Base-by-base conservation (phyloP, 2,113 vertebrate species). In the Anolis sagrei region DNA sequence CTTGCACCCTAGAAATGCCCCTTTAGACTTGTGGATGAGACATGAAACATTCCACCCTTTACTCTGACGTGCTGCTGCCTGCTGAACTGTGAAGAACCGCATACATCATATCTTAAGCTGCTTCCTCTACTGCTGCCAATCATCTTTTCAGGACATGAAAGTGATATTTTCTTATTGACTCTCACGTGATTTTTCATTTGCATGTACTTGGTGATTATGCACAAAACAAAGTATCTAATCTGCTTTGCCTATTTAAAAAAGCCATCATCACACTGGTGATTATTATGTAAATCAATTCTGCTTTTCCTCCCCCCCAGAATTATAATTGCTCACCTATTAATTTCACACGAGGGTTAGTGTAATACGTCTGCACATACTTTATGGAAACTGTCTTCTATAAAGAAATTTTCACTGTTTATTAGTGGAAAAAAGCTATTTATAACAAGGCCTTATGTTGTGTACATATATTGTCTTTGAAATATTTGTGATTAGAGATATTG, bases 401-500 rank as follows among this genome's bases (percentile, higher is more conserved):
- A 94, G 84, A 86, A 81, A 92, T 89, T 94, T 96, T 95, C 88
- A 95, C 93, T 95, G 92, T 95, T 95, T 93, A 94, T 92, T 95
- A 91, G 93, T 95, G 94, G 95, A 94, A 92, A 91, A 91, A 95
- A 86, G 93, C 95, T 97, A 95, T 95, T 93, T 97, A 96, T 96
- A 94, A 96, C 93, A 97, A 96, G 92, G 96, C 96, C 95, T 97
- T 97, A 95, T 91, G 94, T 93, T 86, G 74, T 96, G 95, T 95
- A 96, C 66, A 97, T 96, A 97, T 89, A 85, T 91, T 94, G 93
- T 97, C 96, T 97, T 96, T 95, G 82, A 97, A 97, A 96, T 96
- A 96, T 94, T 96, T 96, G 95, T 97, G 96, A 97, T 97, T 96
- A 95, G 93, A 94, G 95, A 96, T 97, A 95, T 96, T 97, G 97